Percentiles rank a stretch among this genome's conserved stretches.
These are phyloP conservation scores for Zosterops pallidus DNA, from an alignment of 2,113 vertebrate genomes.

Conservation along the genomic window DNA sequence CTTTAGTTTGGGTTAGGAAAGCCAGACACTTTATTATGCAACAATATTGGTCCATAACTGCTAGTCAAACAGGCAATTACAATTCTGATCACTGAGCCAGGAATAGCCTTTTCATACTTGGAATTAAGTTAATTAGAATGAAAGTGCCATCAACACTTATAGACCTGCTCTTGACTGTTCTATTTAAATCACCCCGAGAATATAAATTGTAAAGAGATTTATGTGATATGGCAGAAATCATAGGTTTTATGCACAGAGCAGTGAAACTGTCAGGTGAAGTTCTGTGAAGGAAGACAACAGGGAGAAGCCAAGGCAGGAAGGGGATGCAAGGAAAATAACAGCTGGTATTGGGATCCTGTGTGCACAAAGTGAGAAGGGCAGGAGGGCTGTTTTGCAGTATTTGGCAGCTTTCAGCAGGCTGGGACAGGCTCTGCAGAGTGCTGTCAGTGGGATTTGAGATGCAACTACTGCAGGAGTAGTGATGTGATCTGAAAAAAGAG, in stretches of 20 bases:
- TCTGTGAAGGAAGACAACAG: background rate
- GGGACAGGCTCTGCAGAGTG: background rate
- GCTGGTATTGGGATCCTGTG: no score
- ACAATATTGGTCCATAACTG: background rate
- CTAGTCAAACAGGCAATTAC: background rate
- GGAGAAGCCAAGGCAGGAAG: background rate
- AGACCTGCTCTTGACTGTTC: constrained; percentile 44
- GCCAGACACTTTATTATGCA: background rate
- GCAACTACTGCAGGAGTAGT: background rate
- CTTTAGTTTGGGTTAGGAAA: background rate
- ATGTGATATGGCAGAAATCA: background rate
- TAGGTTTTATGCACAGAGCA: background rate
- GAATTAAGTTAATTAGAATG: constrained; percentile 54
- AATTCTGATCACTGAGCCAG: background rate
- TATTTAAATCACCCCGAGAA: constrained; percentile 34
- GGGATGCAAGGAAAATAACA: background rate
- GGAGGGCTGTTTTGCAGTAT: background rate
- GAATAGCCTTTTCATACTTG: constrained; percentile 4
- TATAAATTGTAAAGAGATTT: background rate
- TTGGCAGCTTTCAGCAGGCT: background rate
- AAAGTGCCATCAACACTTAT: constrained; percentile 24
- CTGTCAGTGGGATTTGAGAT: background rate
- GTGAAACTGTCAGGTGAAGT: accelerated
- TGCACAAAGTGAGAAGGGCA: background rate
- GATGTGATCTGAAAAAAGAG: background rate